Conservation (phyloP, 2,113 vertebrate genomes). For the Anseranas semipalmata region DNA sequence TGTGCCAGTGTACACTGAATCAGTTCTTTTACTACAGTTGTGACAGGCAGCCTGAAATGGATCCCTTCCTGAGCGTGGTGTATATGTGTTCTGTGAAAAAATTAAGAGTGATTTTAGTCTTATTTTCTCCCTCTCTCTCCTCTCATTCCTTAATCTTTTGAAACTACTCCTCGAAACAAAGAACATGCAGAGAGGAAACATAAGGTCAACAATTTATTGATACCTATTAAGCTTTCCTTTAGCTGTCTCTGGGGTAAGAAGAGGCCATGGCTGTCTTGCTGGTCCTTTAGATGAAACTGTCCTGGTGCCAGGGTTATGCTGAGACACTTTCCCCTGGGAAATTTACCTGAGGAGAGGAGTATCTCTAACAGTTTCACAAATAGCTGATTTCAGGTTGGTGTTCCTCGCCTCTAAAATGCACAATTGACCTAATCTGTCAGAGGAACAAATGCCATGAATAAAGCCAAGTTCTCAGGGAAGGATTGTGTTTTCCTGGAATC, state of each 20-base stretch:
- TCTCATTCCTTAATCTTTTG: neutral
- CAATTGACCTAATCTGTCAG: neutral
- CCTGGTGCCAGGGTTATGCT: rapidly evolving
- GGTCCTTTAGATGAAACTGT: neutral
- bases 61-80: neutral
- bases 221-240: neutral
- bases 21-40: neutral
- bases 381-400: neutral
- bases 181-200: neutral
- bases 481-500: neutral
- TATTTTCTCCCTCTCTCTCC: neutral
- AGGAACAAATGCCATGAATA: neutral
- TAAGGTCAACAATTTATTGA: neutral
- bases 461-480: neutral
- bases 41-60: neutral
- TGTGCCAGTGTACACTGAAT: neutral
- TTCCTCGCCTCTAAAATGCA: neutral
- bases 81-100: neutral
- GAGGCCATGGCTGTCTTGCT: neutral
- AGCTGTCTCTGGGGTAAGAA: neutral
- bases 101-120: neutral
- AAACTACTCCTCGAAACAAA: neutral
- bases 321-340: neutral
- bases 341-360: neutral
- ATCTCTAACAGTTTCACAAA: neutral